These are phyloP conservation scores for Elegia similella DNA, from an alignment of 2,888 invertebrate genomes.

Conservation along the genomic window DNA sequence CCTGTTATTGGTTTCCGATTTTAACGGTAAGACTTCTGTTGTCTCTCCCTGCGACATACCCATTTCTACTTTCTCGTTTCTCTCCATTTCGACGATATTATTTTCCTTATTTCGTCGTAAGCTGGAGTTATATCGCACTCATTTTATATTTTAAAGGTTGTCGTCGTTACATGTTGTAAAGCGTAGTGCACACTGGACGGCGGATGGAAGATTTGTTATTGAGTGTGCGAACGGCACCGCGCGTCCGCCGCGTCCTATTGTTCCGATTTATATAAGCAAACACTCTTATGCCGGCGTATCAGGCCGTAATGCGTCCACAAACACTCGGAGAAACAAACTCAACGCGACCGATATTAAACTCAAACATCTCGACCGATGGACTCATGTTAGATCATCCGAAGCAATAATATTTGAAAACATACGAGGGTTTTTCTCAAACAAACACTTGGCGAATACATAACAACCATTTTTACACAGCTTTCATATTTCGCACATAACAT, in stretches of 20 bases:
- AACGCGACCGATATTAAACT: conserved; percentile 42
- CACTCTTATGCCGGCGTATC: conserved; percentile 70
- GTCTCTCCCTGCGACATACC: conserved; percentile 36
- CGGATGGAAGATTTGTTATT: conserved; percentile 46
- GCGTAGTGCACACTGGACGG: conserved; percentile 35
- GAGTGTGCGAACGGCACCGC: conserved; percentile 38
- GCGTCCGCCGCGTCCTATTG: conserved; percentile 52
- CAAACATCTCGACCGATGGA: conserved; percentile 40
- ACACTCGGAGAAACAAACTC: conserved; percentile 58
- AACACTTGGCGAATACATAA: conserved; percentile 19
- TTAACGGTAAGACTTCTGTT: conserved; percentile 55
- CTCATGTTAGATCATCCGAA: conserved; percentile 29
- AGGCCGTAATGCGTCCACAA: conserved; percentile 59
- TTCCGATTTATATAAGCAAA: conserved; percentile 58
- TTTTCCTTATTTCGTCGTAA: conserved; percentile 17
- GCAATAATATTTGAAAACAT: conserved; percentile 34
- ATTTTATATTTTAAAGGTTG: conserved; percentile 35
- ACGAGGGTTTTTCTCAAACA: conserved; percentile 26
- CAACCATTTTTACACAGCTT: conserved; percentile 15
- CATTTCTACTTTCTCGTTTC: conserved; percentile 36
- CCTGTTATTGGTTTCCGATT: conserved; percentile 44
- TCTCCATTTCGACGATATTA: conserved; percentile 42
- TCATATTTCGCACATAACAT: too few species aligned
- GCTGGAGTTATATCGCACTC: conserved; percentile 2
- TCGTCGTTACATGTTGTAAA: conserved; percentile 30